A percentile compares a stretch with the other conserved stretches of the same genome.
Conservation (phyloP, 2,113 vertebrate genomes). For the Todiramphus chloris region DNA sequence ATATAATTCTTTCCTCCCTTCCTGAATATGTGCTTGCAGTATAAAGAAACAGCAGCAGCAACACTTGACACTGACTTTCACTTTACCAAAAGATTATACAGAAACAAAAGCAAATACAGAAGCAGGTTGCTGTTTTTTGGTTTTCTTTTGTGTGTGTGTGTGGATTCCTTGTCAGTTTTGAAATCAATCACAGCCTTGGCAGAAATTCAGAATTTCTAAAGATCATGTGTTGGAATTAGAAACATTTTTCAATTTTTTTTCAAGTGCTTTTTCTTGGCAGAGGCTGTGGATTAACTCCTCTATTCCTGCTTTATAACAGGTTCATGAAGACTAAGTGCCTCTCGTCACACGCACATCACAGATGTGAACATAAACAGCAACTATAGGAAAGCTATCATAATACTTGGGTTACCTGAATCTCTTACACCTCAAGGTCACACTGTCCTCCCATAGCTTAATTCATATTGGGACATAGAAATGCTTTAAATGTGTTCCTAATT, state of each 20-base stretch:
- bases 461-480: background rate
- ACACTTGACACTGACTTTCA: background rate
- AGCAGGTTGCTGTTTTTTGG: background rate
- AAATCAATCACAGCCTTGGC: background rate
- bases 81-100: background rate
- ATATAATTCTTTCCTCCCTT: background rate
- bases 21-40: background rate
- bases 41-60: background rate
- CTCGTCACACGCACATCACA: background rate
- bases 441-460: background rate
- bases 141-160: too few species aligned
- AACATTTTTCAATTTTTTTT: background rate
- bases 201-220: background rate
- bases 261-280: background rate
- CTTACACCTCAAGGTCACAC: background rate
- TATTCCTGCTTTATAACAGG: background rate
- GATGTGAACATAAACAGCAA: background rate
- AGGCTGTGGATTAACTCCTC: background rate
- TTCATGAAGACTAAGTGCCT: background rate
- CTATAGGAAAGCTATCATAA: background rate
- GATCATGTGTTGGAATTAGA: background rate
- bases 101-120: background rate
- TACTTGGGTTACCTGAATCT: background rate
- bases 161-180: background rate
- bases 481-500: background rate